Percentiles rank a stretch among this genome's conserved stretches.
Evolutionary conservation across 2,797 vertebrate species (phyloP).

Genomic region (Lepus townsendii): DNA sequence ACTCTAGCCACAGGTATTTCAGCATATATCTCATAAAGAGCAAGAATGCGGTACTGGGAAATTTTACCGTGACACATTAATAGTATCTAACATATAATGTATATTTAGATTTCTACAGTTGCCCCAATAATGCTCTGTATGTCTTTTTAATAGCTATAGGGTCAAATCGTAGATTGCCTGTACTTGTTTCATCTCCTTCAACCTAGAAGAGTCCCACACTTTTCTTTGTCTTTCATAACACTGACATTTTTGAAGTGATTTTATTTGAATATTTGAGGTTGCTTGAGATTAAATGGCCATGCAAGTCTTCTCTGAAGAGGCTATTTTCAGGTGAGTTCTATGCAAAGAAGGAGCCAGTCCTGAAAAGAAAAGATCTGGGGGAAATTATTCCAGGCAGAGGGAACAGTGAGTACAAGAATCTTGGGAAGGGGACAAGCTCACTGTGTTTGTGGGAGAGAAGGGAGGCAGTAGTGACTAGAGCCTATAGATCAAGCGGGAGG

Average conservation of each 20-base stretch:
- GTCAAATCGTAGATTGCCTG: conserved; percentile 22
- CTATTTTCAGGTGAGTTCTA: conserved; percentile 31
- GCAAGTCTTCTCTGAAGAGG: conserved; percentile 27
- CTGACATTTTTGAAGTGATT: conserved; percentile 31
- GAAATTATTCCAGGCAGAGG: conserved; percentile 34
- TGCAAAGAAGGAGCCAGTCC: neutral
- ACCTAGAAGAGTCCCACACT: conserved; percentile 25
- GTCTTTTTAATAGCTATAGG: conserved; percentile 8
- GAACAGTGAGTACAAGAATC: conserved; percentile 36
- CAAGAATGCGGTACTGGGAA: neutral
- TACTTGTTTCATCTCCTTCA: conserved; percentile 37
- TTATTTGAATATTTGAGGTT: conserved; percentile 35
- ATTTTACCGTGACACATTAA: conserved; percentile 38
- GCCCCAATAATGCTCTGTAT: neutral
- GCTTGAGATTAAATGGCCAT: neutral
- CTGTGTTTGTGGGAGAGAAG: conserved; percentile 16
- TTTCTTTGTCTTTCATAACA: conserved; percentile 52
- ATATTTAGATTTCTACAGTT: conserved; percentile 44
- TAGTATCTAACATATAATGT: neutral
- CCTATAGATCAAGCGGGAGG: neutral
- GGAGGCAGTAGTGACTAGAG: neutral
- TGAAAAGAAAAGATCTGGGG: conserved; percentile 55
- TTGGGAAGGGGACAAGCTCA: conserved; percentile 8
- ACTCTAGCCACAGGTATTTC: neutral
- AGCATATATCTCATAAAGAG: conserved; percentile 23